Evolutionary conservation across 2,888 invertebrate species (phyloP).

Genomic region (Lepidochitona cinerea): DNA sequence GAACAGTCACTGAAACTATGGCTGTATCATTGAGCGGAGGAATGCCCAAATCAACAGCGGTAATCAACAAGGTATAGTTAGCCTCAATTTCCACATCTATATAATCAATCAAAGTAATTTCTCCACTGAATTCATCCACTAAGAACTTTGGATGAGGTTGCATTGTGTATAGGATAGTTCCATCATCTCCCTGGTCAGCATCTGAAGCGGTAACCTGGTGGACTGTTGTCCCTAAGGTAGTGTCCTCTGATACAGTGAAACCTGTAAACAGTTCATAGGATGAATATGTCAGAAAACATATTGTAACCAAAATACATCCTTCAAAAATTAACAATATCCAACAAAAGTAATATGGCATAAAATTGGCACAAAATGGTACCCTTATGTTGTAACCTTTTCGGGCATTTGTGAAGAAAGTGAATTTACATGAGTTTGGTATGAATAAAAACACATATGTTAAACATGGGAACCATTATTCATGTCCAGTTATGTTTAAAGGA

Average conservation of each 20-base stretch:
- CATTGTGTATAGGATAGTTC: conserved; percentile 36
- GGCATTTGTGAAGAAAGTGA: too few species aligned
- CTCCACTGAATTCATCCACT: conserved; percentile 41
- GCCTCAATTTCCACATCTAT: not conserved
- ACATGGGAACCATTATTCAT: too few species aligned
- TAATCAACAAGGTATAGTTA: not conserved
- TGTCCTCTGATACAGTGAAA: conserved; percentile 28
- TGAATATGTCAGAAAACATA: too few species aligned
- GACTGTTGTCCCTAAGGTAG: conserved; percentile 29
- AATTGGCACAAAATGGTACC: too few species aligned
- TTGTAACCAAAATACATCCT: too few species aligned
- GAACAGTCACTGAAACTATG: not conserved
- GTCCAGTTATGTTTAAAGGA: too few species aligned
- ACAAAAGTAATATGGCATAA: too few species aligned
- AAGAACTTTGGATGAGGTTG: conserved; percentile 34
- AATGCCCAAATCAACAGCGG: not conserved
- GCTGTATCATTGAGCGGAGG: not conserved
- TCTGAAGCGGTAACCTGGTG: conserved; percentile 41
- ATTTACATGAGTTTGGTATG: too few species aligned
- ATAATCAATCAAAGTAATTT: conserved; percentile 7
- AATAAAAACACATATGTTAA: too few species aligned
- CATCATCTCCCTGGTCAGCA: conserved; percentile 37
- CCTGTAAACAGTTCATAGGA: too few species aligned
- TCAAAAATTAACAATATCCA: too few species aligned
- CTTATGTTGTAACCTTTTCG: too few species aligned